Percentiles rank a stretch among this genome's conserved stretches.
phyloP scores from a whole-genome alignment of 2,888 invertebrate genomes.

The Sclerodermus sp. region DNA sequence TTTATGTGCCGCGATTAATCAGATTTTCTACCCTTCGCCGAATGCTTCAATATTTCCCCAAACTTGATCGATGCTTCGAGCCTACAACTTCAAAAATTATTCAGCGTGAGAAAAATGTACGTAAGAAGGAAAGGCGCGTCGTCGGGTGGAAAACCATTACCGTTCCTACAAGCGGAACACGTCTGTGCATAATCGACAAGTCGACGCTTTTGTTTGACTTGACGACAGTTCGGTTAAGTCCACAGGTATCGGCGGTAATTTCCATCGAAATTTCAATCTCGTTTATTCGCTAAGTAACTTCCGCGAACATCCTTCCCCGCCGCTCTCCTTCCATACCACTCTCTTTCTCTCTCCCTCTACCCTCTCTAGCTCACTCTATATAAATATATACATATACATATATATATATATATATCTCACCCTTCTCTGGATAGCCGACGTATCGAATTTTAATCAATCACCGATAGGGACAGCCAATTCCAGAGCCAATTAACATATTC shows the following conservation, averaged over 20 bases:
- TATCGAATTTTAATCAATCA: conserved; percentile 57
- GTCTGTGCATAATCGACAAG: conserved; percentile 30
- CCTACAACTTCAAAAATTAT: too few relatives aligned
- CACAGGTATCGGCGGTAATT: conserved; percentile 40
- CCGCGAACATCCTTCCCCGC: conserved; percentile 8
- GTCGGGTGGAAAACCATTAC: neutral
- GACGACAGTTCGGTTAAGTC: conserved; percentile 43
- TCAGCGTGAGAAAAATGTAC: too few relatives aligned
- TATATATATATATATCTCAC: too few relatives aligned
- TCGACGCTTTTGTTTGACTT: conserved; percentile 42
- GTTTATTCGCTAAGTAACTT: conserved; percentile 47
- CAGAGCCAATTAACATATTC: conserved; percentile 55
- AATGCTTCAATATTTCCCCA: too few relatives aligned
- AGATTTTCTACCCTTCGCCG: too few relatives aligned
- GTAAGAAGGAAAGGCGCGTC: too few relatives aligned
- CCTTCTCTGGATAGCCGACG: conserved; percentile 24
- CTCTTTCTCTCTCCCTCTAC: neutral
- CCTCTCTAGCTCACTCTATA: neutral
- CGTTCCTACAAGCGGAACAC: neutral
- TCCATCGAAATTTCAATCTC: conserved; percentile 50
- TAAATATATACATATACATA: too few relatives aligned
- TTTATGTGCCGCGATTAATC: too few relatives aligned
- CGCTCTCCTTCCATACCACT: neutral
- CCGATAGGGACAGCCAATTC: conserved; percentile 52
- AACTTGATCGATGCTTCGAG: too few relatives aligned